Conservation (phyloP, 2,888 invertebrate genomes). For the Diarsia mendica region DNA sequence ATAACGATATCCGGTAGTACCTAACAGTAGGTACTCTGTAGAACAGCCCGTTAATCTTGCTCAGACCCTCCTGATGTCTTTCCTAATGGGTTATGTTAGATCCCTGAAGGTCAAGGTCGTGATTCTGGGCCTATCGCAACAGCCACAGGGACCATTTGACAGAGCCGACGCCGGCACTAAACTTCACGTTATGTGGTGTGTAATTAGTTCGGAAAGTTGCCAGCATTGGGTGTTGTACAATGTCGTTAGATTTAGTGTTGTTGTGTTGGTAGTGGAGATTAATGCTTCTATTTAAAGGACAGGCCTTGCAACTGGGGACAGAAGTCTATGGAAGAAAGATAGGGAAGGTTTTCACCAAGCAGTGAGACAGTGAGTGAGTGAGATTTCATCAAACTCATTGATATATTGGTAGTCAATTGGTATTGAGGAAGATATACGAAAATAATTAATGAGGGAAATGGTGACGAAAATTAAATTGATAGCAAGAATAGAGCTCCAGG, state of each 20-base stretch:
- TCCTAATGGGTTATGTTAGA: conserved; percentile 39
- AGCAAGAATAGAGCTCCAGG: background rate
- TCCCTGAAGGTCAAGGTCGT: conserved; percentile 48
- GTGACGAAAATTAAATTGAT: background rate
- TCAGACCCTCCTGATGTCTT: conserved; percentile 19
- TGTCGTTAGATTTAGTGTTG: conserved; percentile 11
- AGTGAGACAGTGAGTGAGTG: background rate
- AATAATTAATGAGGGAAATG: background rate
- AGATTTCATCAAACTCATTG: no score
- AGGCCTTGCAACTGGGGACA: background rate
- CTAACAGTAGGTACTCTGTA: background rate
- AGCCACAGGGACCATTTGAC: conserved; percentile 39
- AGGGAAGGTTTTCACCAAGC: background rate
- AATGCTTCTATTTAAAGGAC: background rate
- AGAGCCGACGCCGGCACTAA: conserved; percentile 44
- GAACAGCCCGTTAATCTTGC: conserved; percentile 2
- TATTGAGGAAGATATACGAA: background rate
- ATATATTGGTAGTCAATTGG: no score
- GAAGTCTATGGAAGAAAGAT: background rate
- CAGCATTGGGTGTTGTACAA: conserved; percentile 21
- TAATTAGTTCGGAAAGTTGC: conserved; percentile 38
- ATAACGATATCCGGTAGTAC: background rate
- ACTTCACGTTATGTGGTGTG: conserved; percentile 37
- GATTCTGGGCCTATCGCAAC: conserved; percentile 34
- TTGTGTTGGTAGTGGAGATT: background rate